Conservation (phyloP, 2,888 invertebrate genomes). For the Tenthredo livida region DNA sequence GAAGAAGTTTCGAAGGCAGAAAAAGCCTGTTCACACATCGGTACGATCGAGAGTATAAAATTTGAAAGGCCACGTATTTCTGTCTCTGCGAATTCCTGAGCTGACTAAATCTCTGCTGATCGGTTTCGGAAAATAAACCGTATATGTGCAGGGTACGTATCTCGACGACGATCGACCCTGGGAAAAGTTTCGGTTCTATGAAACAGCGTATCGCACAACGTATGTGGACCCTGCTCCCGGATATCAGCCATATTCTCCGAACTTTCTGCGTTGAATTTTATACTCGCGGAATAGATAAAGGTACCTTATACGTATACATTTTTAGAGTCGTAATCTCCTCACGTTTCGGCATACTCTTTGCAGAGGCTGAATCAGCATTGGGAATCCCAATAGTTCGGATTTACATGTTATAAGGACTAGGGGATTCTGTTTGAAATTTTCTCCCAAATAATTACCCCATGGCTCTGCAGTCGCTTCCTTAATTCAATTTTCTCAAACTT, state of each 20-base stretch:
- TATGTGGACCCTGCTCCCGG: not conserved
- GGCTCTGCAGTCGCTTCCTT: not conserved
- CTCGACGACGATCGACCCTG: not conserved
- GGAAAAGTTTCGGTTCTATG: slow-evolving; percentile 5
- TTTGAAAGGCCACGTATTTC: not conserved
- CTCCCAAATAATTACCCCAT: not conserved
- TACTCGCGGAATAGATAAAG: not conserved
- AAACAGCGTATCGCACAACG: not conserved
- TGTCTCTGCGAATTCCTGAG: not conserved
- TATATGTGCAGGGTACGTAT: not conserved
- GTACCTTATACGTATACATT: too few relatives aligned
- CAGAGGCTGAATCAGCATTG: not conserved
- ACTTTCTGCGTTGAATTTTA: not conserved
- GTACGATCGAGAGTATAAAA: not conserved
- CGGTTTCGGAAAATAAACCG: not conserved
- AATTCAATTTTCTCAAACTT: not conserved
- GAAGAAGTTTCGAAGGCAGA: not conserved
- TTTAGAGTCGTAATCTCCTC: not conserved
- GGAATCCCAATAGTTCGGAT: not conserved
- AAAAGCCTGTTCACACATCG: slow-evolving; percentile 18
- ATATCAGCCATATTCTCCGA: not conserved
- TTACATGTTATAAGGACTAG: not conserved
- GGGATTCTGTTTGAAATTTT: too few relatives aligned
- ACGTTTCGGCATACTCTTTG: not conserved
- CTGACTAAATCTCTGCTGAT: not conserved